Percentiles rank a stretch among this genome's conserved stretches.
These are phyloP conservation scores for Charina bottae DNA, from an alignment of 2,113 vertebrate species.

Conservation along the genomic window DNA sequence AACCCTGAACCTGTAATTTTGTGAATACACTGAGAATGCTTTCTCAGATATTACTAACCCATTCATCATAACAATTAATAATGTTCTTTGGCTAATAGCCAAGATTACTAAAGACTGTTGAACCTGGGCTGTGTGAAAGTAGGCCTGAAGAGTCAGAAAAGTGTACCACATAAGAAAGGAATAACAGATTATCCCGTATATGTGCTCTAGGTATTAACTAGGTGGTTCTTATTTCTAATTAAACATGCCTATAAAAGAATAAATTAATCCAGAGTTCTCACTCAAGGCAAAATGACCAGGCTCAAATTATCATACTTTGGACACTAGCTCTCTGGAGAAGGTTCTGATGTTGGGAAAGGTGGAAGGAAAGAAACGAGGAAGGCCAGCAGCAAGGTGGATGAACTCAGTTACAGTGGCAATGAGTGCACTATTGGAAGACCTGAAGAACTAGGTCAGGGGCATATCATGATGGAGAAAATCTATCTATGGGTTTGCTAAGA, in stretches of 20 bases:
- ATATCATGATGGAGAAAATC: background rate
- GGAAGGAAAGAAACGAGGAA: background rate
- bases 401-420: background rate
- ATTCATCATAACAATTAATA: background rate
- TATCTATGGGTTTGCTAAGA: background rate
- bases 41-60: background rate
- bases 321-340: background rate
- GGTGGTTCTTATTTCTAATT: slow-evolving; percentile 2
- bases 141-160: background rate
- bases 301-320: background rate
- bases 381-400: background rate
- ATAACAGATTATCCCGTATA: background rate
- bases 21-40: background rate
- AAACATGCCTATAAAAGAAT: background rate
- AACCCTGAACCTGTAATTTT: background rate
- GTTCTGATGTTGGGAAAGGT: background rate
- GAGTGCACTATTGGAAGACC: background rate
- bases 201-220: background rate
- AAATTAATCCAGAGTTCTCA: background rate
- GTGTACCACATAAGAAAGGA: background rate
- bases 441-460: background rate
- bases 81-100: background rate
- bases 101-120: background rate
- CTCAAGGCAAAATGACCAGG: background rate
- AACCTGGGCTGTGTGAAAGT: background rate